Base-by-base conservation (phyloP, 1,140 invertebrate genomes). In the Caenorhabditis latens region DNA sequence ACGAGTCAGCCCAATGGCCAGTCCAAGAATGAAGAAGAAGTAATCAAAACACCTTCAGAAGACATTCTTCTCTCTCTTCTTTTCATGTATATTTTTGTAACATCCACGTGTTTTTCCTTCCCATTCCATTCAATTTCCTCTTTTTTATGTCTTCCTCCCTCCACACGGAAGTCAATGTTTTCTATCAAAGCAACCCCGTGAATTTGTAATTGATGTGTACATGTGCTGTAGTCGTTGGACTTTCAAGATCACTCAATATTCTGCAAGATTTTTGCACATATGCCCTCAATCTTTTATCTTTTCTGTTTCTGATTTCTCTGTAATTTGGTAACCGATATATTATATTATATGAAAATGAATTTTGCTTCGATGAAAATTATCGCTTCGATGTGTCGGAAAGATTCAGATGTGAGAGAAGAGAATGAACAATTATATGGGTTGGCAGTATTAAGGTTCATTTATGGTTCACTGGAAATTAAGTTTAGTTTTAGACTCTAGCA, bases 151-250 rank as follows among this genome's bases (percentile, higher is more conserved):
- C 32, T 63, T 63, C 14, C 24, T 14, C 11, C 11, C 5, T 63
- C n/a, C 24, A 7, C n/a, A 16, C 55, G 55, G 55, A 58, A 58
- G 55, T 58, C 55, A 58, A 58, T 63, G 4, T 13, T 24, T 9
- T 21, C 42, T 46, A 71, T 32, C 32, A 0, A 32, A 32, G 32
- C 21, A 43, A 43, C 42, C 65, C 65, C 13, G 71, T 79, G 71
- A 79, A 79, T 79, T 79, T 53, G 46, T 79, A 79, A 79, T 79
- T 24, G 43, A 79, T 79, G 71, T 79, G 14, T 79, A n/a, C 24
- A n/a, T 75, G 42, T 46, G 42, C 4, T 19, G n/a, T 46, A 79
- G 53, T 24, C 71, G 50, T 79, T 79, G 46, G 71, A 21, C 71
- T 79, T 43, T 71, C 50, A 11, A 53, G 50, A 53, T 53, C 16